A percentile compares a stretch with the other conserved stretches of the same genome.
These are phyloP conservation scores for Ictidomys tridecemlineatus DNA, from an alignment of 2,113 vertebrate genomes.

Conservation along the genomic window DNA sequence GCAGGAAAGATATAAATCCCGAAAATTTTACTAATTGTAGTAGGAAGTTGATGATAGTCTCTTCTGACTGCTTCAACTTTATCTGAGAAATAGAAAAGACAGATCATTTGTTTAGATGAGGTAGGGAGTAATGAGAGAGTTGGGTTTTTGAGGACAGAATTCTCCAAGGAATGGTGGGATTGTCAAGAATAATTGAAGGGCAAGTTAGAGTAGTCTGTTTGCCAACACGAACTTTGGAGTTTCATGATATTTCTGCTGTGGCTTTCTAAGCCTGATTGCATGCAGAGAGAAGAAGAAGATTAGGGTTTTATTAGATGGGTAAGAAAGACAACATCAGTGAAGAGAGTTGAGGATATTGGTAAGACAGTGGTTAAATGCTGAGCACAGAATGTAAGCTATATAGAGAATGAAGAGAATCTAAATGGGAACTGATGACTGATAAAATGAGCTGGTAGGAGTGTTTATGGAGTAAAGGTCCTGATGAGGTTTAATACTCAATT, in stretches of 20 bases:
- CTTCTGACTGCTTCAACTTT: conserved; percentile 10
- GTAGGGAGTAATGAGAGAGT: neutral
- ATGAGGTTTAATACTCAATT: neutral
- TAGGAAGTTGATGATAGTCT: neutral
- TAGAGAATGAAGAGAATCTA: neutral
- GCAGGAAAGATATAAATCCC: neutral
- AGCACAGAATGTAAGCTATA: neutral
- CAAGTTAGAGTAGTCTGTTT: neutral
- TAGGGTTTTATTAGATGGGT: neutral
- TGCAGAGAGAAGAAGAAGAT: neutral
- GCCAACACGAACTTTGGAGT: neutral
- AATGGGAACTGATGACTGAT: neutral
- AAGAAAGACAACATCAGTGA: neutral
- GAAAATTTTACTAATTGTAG: conserved; percentile 25
- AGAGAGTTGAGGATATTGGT: neutral
- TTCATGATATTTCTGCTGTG: neutral
- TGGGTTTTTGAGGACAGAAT: neutral
- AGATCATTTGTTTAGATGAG: neutral
- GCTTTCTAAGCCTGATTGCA: neutral
- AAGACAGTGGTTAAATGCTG: neutral
- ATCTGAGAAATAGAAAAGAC: neutral
- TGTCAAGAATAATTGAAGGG: neutral
- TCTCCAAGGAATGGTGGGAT: neutral
- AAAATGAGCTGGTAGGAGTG: neutral
- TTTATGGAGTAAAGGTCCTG: neutral